These are phyloP conservation scores for Pampusana beccarii DNA, from an alignment of 2,113 vertebrate species.

Conservation along the genomic window DNA sequence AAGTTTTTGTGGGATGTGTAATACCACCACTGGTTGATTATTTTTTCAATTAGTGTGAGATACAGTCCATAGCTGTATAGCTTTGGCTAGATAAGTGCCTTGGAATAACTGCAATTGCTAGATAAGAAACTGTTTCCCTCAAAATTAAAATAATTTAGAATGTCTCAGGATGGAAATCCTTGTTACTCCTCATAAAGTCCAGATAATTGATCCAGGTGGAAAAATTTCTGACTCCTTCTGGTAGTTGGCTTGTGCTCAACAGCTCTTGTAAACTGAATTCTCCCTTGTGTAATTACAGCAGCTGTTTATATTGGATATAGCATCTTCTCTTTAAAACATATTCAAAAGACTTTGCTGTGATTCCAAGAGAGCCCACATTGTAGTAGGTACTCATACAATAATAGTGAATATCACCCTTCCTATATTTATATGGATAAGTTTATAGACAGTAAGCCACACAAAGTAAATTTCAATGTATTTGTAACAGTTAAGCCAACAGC, in stretches of 20 bases:
- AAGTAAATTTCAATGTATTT: neutral
- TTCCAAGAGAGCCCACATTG: neutral
- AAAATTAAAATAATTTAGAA: neutral
- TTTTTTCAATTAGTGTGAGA: neutral
- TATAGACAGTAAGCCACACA: neutral
- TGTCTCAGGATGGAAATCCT: neutral
- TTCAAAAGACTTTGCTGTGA: neutral
- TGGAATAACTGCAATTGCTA: neutral
- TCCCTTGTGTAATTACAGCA: neutral
- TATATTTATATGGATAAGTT: neutral
- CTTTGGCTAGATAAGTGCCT: neutral
- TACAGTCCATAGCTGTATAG: neutral
- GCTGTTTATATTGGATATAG: neutral
- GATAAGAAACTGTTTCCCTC: neutral
- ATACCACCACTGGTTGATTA: neutral
- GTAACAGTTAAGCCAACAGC: fast-evolving
- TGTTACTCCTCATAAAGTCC: neutral
- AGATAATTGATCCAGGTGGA: neutral
- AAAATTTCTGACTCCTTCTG: neutral
- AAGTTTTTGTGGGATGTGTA: neutral
- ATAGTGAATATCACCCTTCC: neutral
- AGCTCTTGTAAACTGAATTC: neutral
- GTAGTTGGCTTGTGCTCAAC: neutral
- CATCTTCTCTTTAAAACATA: neutral
- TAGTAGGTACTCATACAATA: neutral